A percentile compares a stretch with the other conserved stretches of the same genome.
phyloP scores from a whole-genome alignment of 2,113 vertebrate genomes.

The Pristiophorus japonicus region DNA sequence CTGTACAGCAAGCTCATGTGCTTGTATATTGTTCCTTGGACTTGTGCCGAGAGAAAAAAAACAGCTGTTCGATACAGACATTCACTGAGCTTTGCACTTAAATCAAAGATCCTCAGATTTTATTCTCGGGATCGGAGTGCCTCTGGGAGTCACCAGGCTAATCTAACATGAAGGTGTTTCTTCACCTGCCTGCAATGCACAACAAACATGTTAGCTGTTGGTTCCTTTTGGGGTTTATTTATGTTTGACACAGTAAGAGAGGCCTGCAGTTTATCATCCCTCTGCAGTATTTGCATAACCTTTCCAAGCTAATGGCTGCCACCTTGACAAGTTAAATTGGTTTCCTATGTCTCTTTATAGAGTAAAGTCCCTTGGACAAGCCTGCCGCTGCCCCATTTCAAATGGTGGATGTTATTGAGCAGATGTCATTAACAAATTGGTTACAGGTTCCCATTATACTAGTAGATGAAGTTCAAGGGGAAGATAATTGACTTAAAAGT shows the following conservation, averaged over 20 bases:
- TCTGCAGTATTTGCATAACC: constrained; percentile 60
- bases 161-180: constrained; percentile 45
- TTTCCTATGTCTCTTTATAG: constrained; percentile 59
- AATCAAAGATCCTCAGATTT: neutral
- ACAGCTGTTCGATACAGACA: neutral
- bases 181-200: constrained; percentile 48
- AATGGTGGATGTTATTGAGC: constrained; percentile 45
- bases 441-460: constrained; percentile 29
- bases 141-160: constrained; percentile 35
- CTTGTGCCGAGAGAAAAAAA: neutral
- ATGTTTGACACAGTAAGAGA: constrained; percentile 55
- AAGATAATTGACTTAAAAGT: neutral
- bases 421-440: constrained; percentile 42
- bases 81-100: neutral
- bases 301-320: constrained; percentile 56
- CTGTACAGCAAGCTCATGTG: neutral
- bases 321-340: constrained; percentile 58
- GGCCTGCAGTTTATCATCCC: constrained; percentile 58
- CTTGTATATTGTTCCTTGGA: neutral
- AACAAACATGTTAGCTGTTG: constrained; percentile 57
- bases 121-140: neutral
- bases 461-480: neutral
- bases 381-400: constrained; percentile 48
- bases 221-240: constrained; percentile 50
- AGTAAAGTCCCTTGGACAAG: constrained; percentile 51